Percentiles rank a stretch among this genome's conserved stretches.
These are phyloP conservation scores for Alloscopus bannaensis DNA, from an alignment of 2,888 invertebrate species.

Conservation along the genomic window DNA sequence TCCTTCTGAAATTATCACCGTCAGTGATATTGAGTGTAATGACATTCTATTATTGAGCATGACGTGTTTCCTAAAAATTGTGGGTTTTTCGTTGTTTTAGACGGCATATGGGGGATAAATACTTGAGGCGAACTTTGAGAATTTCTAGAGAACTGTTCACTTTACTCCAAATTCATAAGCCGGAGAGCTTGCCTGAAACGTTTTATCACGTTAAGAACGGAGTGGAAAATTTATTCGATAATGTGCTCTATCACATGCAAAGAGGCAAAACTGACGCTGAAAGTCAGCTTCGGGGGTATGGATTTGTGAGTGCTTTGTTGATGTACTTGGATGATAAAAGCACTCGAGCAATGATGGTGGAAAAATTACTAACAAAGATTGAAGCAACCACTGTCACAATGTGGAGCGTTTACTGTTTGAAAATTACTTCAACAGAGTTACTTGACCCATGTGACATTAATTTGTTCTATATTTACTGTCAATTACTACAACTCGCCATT, in stretches of 20 bases:
- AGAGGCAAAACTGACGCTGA: constrained; percentile 12
- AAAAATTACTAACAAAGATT: constrained; percentile 25
- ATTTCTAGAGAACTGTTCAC: neutral
- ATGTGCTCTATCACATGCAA: constrained; percentile 12
- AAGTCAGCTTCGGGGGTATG: constrained; percentile 14
- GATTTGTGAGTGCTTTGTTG: constrained; percentile 20
- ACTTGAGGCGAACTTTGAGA: neutral
- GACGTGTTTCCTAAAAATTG: too few species aligned
- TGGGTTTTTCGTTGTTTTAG: neutral
- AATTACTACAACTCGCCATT: constrained; percentile 23
- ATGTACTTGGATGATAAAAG: neutral
- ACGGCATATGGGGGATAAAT: neutral
- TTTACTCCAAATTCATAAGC: neutral
- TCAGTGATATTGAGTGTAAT: neutral
- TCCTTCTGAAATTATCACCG: neutral
- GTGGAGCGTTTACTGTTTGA: constrained; percentile 23
- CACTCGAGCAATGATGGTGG: neutral
- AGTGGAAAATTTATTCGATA: constrained; percentile 26
- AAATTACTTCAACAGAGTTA: neutral
- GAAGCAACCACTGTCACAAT: neutral
- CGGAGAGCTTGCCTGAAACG: neutral
- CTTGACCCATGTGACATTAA: constrained; percentile 33
- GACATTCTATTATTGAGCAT: too few species aligned
- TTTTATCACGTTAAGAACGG: neutral
- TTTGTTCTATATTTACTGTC: constrained; percentile 46